A percentile compares a stretch with the other conserved stretches of the same genome.
phyloP scores from a whole-genome alignment of 2,797 vertebrate species.

The Chanos chanos region DNA sequence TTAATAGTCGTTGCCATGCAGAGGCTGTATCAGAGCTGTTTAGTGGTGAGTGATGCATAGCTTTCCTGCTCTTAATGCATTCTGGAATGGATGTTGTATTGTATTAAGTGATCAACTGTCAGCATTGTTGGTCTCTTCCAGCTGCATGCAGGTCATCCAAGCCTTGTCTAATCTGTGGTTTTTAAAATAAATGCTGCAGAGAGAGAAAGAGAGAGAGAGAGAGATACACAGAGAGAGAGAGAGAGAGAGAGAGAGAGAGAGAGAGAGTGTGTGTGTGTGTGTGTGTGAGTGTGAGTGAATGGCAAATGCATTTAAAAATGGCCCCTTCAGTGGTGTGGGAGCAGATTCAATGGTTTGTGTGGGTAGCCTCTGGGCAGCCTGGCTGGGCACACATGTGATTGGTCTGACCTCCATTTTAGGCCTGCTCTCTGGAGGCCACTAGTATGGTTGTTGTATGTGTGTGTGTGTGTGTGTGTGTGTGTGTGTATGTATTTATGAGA shows the following conservation, averaged over 20 bases:
- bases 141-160: conserved; percentile 16
- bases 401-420: conserved; percentile 39
- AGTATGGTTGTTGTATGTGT: conserved; percentile 9
- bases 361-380: conserved; percentile 25
- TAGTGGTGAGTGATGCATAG: conserved; percentile 19
- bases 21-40: conserved; percentile 13
- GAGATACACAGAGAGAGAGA: no score
- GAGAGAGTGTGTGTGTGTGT: conserved; percentile 10
- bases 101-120: conserved; percentile 34
- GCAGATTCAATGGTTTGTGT: conserved; percentile 44
- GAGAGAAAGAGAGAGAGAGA: no score
- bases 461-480: conserved; percentile 1
- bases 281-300: conserved; percentile 26
- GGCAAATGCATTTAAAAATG: conserved; percentile 41
- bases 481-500: neutral
- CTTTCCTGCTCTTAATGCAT: conserved; percentile 27
- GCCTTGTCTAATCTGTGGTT: conserved; percentile 42
- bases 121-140: conserved; percentile 3
- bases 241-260: no score
- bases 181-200: no score
- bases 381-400: conserved; percentile 39
- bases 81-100: conserved; percentile 29
- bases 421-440: conserved; percentile 23
- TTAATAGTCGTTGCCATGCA: conserved; percentile 32
- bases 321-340: conserved; percentile 27